Evolutionary conservation across 35 echinoderm and acorn worm genomes (phyloP).

Genomic region (Apostichopus californicus): DNA sequence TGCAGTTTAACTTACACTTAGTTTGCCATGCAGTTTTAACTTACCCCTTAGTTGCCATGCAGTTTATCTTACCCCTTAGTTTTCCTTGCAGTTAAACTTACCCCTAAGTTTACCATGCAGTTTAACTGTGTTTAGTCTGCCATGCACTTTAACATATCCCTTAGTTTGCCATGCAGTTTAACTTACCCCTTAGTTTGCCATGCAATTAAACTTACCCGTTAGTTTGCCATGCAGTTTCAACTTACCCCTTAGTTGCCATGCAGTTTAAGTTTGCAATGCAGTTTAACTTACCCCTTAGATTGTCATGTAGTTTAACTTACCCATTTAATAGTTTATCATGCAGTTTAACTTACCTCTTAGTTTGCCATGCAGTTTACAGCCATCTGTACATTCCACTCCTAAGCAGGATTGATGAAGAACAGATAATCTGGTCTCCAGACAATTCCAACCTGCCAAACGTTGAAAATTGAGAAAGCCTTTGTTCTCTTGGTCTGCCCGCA

Average conservation of each 20-base stretch:
- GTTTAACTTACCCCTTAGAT: background rate
- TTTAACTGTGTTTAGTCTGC: background rate
- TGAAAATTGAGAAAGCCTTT: conserved; percentile 15
- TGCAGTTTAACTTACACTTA: background rate
- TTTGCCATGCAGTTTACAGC: conserved; percentile 40
- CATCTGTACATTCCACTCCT: conserved; percentile 37
- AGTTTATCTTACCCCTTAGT: background rate
- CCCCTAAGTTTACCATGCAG: background rate
- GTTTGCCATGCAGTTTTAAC: background rate
- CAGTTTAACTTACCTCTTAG: conserved; percentile 30
- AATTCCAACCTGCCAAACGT: conserved; percentile 35
- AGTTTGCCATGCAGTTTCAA: background rate
- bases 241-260: background rate
- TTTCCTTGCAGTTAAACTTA: background rate
- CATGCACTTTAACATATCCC: background rate
- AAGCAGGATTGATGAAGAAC: conserved; percentile 69
- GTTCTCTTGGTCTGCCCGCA: background rate
- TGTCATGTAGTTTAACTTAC: background rate
- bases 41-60: conserved; percentile 43
- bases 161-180: conserved; percentile 32
- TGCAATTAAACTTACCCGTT: too few relatives aligned
- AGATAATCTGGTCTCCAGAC: conserved; percentile 54
- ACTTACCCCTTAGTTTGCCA: too few relatives aligned
- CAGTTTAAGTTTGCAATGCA: background rate
- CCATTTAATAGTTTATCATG: too few relatives aligned